phyloP scores from a whole-genome alignment of 1,140 invertebrate genomes.

The Patella vulgata region DNA sequence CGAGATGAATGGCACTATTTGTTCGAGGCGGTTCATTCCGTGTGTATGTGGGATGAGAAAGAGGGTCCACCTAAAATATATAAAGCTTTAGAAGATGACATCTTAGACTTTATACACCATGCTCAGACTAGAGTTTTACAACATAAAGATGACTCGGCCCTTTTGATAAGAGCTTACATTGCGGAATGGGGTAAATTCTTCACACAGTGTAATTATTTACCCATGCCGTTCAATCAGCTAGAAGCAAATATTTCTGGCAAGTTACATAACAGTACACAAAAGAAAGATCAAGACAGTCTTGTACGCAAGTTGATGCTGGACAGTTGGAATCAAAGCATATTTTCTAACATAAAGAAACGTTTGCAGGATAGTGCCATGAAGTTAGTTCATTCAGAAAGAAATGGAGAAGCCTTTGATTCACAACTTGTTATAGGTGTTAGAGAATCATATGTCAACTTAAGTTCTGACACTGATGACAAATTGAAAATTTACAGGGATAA shows the following conservation, averaged over 20 bases:
- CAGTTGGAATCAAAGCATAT: constrained; percentile 98
- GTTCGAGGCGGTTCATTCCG: constrained; percentile 81
- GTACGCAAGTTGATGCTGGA: constrained; percentile 96
- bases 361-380: constrained; percentile 98
- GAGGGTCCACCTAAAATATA: constrained; percentile 84
- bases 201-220: constrained; percentile 95
- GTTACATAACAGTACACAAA: constrained; percentile 69
- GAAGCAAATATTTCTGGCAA: constrained; percentile 82
- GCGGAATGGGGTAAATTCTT: constrained; percentile 98
- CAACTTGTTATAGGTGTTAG: constrained; percentile 96
- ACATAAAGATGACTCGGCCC: constrained; percentile 92
- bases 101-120: constrained; percentile 93
- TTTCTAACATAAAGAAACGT: constrained; percentile 90
- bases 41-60: constrained; percentile 97
- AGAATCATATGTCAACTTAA: constrained; percentile 97
- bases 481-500: constrained; percentile 96
- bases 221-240: constrained; percentile 93
- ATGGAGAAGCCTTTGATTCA: constrained; percentile 97
- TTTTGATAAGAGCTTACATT: constrained; percentile 92
- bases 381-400: constrained; percentile 93
- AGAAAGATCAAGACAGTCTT: constrained; percentile 86
- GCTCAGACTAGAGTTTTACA: constrained; percentile 88
- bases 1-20: constrained; percentile 96
- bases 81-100: constrained; percentile 90
- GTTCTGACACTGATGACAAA: constrained; percentile 91